Evolutionary conservation across 2,113 vertebrate species (phyloP).

Genomic region (Amphiprion percula): DNA sequence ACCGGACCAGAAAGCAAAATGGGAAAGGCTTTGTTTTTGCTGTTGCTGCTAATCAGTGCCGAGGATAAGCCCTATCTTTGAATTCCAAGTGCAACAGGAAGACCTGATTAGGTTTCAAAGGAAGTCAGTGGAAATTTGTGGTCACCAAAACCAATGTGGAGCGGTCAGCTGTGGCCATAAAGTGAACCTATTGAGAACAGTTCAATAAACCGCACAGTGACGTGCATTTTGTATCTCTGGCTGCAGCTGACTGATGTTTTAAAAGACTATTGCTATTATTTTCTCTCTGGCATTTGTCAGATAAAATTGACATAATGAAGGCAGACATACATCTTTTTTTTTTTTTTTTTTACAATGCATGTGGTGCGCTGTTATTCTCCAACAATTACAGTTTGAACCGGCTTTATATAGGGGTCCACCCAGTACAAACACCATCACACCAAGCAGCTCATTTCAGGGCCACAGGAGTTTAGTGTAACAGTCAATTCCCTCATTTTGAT

Average conservation of each 20-base stretch:
- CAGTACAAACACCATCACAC: conserved; percentile 42
- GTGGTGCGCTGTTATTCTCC: conserved; percentile 31
- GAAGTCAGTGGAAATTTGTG: conserved; percentile 69
- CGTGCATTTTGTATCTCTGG: conserved; percentile 15
- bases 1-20: conserved; percentile 26
- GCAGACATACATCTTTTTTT: conserved; percentile 27
- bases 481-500: too few species aligned
- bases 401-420: conserved; percentile 25
- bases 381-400: conserved; percentile 17
- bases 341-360: conserved; percentile 21
- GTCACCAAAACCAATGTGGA: conserved; percentile 58
- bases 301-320: conserved; percentile 2
- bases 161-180: conserved; percentile 47
- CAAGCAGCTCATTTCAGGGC: conserved; percentile 26
- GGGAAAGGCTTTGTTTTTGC: conserved; percentile 61
- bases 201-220: conserved; percentile 59
- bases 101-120: conserved; percentile 76
- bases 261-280: background rate
- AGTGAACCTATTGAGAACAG: conserved; percentile 53
- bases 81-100: conserved; percentile 81
- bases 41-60: conserved; percentile 71
- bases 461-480: background rate
- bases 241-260: conserved; percentile 33
- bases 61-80: conserved; percentile 58
- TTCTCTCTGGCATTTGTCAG: background rate